Conservation (phyloP, 2,888 invertebrate species). For the Seira ritae region DNA sequence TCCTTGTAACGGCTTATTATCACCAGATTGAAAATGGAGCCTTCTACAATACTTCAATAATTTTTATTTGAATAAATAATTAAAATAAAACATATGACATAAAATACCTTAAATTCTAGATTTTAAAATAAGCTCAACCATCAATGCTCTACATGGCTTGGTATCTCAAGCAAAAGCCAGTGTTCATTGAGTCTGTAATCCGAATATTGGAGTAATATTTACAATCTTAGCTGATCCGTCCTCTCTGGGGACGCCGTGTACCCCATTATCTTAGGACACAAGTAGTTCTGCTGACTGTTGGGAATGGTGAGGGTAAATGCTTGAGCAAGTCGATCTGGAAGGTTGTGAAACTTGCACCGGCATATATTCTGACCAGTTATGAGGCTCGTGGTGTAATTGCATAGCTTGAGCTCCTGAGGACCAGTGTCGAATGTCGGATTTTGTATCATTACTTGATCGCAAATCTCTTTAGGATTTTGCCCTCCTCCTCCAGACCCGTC, state of each 20-base stretch:
- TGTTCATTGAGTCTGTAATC: slow-evolving; percentile 44
- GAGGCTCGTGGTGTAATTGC: slow-evolving; percentile 28
- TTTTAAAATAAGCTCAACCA: too few relatives aligned
- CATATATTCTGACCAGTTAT: slow-evolving; percentile 21
- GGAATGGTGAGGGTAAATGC: slow-evolving; percentile 27
- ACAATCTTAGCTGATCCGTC: slow-evolving; percentile 22
- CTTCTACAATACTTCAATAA: too few relatives aligned
- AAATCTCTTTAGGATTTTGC: not conserved
- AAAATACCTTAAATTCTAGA: too few relatives aligned
- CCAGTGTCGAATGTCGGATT: not conserved
- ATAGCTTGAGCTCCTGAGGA: slow-evolving; percentile 6
- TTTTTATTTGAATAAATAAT: too few relatives aligned
- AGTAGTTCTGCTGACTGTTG: not conserved
- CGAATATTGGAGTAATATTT: slow-evolving; percentile 47
- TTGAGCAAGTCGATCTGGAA: slow-evolving; percentile 27
- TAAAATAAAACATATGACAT: too few relatives aligned
- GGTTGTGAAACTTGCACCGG: slow-evolving; percentile 45
- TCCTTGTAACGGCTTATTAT: too few relatives aligned
- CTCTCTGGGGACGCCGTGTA: slow-evolving; percentile 28
- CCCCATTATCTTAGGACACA: slow-evolving; percentile 43
- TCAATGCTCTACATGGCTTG: slow-evolving; percentile 47
- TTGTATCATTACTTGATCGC: not conserved
- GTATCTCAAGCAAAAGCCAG: slow-evolving; percentile 57
- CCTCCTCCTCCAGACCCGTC: not conserved
- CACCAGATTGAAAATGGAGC: too few relatives aligned